Percentiles rank a stretch among this genome's conserved stretches.
Conservation (phyloP, 2,888 invertebrate genomes). For the Drosophila robusta region DNA sequence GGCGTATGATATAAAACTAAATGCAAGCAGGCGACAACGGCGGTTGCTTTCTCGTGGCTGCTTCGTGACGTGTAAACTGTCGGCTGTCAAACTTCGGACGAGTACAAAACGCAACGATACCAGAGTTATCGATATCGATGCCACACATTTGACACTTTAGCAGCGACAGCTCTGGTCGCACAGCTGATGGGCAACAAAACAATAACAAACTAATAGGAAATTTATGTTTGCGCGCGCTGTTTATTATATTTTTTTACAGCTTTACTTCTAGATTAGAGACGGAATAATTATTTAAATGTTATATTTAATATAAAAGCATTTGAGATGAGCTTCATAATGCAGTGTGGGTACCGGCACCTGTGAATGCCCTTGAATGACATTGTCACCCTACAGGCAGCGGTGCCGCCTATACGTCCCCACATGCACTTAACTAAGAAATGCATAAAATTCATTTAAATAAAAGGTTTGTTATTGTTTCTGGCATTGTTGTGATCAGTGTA, state of each 20-base stretch:
- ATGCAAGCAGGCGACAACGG: constrained; percentile 26
- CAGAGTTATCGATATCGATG: constrained; percentile 18
- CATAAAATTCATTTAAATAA: background rate
- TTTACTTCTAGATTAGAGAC: background rate
- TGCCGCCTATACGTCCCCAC: constrained; percentile 3
- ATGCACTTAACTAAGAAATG: background rate
- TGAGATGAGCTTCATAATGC: background rate
- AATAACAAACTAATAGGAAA: constrained; percentile 43
- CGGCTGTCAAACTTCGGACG: constrained; percentile 79
- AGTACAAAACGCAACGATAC: constrained; percentile 26
- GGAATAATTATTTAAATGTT: background rate
- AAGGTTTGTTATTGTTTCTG: background rate
- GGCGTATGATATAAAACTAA: constrained; percentile 52
- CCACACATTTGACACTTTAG: background rate
- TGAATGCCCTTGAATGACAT: constrained; percentile 74
- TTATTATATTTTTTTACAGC: constrained; percentile 1
- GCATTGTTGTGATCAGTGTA: background rate
- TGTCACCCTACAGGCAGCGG: constrained; percentile 62
- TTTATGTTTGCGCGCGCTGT: constrained; percentile 16
- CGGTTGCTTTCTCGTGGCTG: constrained; percentile 67
- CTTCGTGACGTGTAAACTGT: constrained; percentile 82
- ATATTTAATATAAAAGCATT: background rate
- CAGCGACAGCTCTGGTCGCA: constrained; percentile 22
- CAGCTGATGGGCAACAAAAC: constrained; percentile 54
- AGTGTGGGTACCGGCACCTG: constrained; percentile 43